Evolutionary conservation across 2,113 vertebrate genomes (phyloP).

Genomic region (Sturnus vulgaris): DNA sequence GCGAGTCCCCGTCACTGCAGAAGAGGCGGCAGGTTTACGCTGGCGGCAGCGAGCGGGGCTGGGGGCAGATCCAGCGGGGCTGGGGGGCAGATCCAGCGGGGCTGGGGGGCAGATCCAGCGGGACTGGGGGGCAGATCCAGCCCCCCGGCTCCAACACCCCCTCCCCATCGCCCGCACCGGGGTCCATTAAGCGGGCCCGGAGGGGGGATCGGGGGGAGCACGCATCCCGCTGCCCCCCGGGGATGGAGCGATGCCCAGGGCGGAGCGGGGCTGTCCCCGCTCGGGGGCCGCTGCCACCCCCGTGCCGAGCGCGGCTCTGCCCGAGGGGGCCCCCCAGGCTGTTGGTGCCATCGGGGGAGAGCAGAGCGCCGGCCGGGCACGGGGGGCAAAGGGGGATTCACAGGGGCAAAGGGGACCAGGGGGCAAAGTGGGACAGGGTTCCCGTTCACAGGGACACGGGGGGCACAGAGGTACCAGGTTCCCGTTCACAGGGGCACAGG

Average conservation of each 20-base stretch:
- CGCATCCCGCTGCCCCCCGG: not conserved
- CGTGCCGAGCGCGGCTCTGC: not conserved
- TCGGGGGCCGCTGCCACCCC: not conserved
- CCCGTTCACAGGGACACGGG: no score
- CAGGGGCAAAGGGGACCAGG: no score
- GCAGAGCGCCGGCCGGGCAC: not conserved
- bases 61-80: not conserved
- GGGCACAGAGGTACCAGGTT: not conserved
- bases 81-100: no score
- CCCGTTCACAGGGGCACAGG: no score
- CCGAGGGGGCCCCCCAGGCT: not conserved
- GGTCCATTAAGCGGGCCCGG: fast-evolving
- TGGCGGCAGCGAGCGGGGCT: not conserved
- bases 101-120: no score
- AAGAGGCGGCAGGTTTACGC: constrained; percentile 30
- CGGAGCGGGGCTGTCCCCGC: not conserved
- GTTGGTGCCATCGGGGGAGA: not conserved
- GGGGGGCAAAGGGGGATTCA: no score
- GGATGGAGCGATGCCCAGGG: not conserved
- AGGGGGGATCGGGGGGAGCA: not conserved
- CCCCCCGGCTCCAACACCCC: not conserved
- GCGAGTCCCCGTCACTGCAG: constrained; percentile 37
- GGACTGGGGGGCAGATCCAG: not conserved
- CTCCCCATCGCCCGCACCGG: not conserved
- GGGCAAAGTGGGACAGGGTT: no score